Conservation (phyloP, 2,113 vertebrate species). For the Chaenocephalus aceratus region DNA sequence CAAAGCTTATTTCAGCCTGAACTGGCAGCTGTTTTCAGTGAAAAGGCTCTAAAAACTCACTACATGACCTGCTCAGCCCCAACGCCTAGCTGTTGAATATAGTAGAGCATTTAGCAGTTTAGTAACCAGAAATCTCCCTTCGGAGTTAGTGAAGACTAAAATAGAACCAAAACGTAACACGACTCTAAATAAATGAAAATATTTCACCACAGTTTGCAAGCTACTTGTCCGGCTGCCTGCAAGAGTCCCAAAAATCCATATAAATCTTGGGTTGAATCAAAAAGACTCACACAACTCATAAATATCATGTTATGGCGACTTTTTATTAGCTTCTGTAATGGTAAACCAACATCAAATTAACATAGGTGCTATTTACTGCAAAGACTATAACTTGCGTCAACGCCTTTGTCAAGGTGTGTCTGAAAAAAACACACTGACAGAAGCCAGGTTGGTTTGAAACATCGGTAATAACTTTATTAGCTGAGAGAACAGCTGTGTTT, state of each 20-base stretch:
- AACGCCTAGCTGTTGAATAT: neutral
- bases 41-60: neutral
- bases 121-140: neutral
- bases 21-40: neutral
- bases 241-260: neutral
- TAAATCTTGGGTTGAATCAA: neutral
- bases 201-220: neutral
- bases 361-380: neutral
- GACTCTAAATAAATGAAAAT: neutral
- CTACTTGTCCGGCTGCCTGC: neutral
- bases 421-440: neutral
- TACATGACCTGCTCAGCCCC: neutral
- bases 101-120: neutral
- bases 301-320: neutral
- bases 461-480: constrained; percentile 31
- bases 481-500: constrained; percentile 27
- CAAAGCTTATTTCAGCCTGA: neutral
- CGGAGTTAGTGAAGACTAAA: neutral
- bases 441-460: neutral
- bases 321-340: constrained; percentile 3
- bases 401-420: neutral
- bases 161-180: neutral
- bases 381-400: constrained; percentile 5
- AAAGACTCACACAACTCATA: neutral
- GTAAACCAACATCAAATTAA: constrained; percentile 7